These are phyloP conservation scores for Pseudomyrmex pallidus DNA, from an alignment of 1,140 invertebrate species.

Conservation along the genomic window DNA sequence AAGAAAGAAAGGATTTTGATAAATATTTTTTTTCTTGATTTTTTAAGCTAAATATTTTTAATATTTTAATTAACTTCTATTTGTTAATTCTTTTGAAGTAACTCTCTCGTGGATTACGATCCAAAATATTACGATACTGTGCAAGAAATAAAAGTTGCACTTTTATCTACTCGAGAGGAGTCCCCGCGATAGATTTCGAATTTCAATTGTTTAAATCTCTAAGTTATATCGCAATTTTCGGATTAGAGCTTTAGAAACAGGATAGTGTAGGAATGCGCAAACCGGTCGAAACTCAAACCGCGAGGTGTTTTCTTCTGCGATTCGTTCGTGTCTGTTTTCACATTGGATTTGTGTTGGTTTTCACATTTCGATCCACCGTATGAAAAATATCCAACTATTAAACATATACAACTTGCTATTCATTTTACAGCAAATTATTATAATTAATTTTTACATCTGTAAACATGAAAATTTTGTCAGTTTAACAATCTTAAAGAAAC, in stretches of 20 bases:
- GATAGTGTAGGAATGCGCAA: constrained; percentile 10
- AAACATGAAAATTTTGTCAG: background rate
- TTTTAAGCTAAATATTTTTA: background rate
- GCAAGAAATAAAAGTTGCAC: background rate
- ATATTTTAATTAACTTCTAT: background rate
- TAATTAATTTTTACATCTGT: background rate
- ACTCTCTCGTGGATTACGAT: background rate
- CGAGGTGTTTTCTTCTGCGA: background rate
- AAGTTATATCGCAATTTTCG: constrained; percentile 36
- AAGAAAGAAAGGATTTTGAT: background rate
- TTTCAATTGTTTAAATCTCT: constrained; percentile 42
- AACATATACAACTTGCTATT: background rate
- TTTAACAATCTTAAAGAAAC: background rate
- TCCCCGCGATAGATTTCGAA: constrained; percentile 26
- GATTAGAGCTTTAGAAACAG: constrained; percentile 22
- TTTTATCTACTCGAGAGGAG: background rate
- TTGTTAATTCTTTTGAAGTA: background rate
- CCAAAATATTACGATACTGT: background rate
- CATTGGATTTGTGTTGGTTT: background rate
- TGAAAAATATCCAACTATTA: background rate
- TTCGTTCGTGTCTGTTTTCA: background rate
- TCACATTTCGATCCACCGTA: background rate
- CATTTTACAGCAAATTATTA: background rate
- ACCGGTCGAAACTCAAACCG: constrained; percentile 10
- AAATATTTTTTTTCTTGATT: background rate